Evolutionary conservation across 2,888 invertebrate genomes (phyloP), one percentile per base, ranked within the genome.

Genomic region (Conistra vaccinii): DNA sequence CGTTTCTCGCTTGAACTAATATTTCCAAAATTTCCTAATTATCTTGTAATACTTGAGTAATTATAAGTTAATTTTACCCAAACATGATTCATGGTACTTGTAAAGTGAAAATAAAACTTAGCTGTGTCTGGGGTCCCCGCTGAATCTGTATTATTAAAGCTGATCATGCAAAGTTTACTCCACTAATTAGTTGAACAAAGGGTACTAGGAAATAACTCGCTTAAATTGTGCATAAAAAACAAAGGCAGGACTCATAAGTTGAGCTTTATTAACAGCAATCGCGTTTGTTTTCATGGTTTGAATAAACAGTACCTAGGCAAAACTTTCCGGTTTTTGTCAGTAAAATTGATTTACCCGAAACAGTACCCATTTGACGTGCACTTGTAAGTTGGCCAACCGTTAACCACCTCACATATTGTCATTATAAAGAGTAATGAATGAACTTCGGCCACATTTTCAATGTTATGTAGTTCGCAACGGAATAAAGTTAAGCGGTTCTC

Each of bases 91-190:
- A 89, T 89, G 61, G 80, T 84, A 75, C 80, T 83, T 70, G n/a
- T 83, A 81, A 84, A 76, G 80, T 81, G 73, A 82, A 88, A 80
- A 88, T 88, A 86, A 78, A 86, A 85, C 87, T 89, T 87, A 73
- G 58, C 71, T 86, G 76, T 77, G 77, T 76, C 69, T 53, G 23
- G 20, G 67, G 82, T 83, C 87, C 78, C 82, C 69, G 76, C 77
- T 75, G 88, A 90, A 90, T 90, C 90, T 89, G 84, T 88, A 88
- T 90, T 91, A 90, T 92, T 92, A 88, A 84, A 89, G 87, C 88
- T 91, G 89, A 92, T 90, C 88, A 87, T 74, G 76, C 87, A 89
- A 90, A 88, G 87, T 89, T 89, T 88, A 79, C 84, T 87, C 87
- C 81, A 81, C 79, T 85, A 88, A 88, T 87, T 89, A 88, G 76